Evolutionary conservation across 2,113 vertebrate genomes (phyloP), one percentile per base, ranked within the genome.

Genomic region (Otis tarda): DNA sequence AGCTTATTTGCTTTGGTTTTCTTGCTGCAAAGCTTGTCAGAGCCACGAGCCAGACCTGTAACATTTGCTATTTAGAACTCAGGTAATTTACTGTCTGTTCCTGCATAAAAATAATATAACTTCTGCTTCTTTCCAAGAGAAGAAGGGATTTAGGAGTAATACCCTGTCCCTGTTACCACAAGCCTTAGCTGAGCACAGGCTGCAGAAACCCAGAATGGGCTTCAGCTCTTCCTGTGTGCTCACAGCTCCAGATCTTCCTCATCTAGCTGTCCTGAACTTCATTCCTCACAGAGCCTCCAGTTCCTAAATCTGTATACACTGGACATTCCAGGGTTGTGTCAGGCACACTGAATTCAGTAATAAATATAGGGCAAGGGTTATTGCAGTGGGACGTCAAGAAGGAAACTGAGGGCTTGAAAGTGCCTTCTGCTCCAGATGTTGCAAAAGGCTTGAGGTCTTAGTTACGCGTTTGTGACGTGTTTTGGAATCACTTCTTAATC

Each of bases 291-390:
- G 82, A 96, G 93, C 93, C 82, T 74, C 61, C 47, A 86, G 87
- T 91, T 95, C 92, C 85, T 70, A 96, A 80, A 80, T 93, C 78
- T 90, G 96, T 91, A 83, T 94, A 95, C 83, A 95, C 56, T 93
- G 88, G 55, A 63, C 90, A 94, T 95, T 96, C 94, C 93, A 91
- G 59, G n/a, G 25, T 83, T 90, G 70, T 83, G 87, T 83, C 75
- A 77, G 93, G 85, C 55, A 75, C 49, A 70, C 28, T 67, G 73
- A 83, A 92, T 93, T 74, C 71, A 30, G 45, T 87, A 79, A 76
- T 89, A 79, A 82, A 96, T 95, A 65, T 27, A 77, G 81, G 57
- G 56, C 75, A 96, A 93, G 55, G 88, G 82, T 95, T 90, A 75
- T 47, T 93, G 71, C 68, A 90, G 57, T 63, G 67, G 78, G 64